Base-by-base conservation (phyloP, 2,797 vertebrate genomes). In the Pipistrellus pipistrellus region DNA sequence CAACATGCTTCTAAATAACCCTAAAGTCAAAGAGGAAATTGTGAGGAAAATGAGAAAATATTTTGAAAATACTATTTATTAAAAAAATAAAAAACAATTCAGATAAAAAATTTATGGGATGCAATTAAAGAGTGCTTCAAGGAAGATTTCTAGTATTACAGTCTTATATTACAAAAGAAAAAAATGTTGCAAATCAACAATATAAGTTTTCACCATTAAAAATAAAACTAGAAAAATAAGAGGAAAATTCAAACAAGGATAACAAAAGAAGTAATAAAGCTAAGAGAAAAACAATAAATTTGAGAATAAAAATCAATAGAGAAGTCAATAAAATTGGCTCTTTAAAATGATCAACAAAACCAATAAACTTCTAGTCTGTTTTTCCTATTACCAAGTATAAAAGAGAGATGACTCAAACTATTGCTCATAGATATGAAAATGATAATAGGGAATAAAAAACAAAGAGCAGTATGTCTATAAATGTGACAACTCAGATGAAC, bases 21-120 rank as follows among this genome's bases (percentile, higher is more conserved):
- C 72, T 71, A 64, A 55, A n/a, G 38, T 64, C 55, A 85, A 84
- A 83, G 41, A 88, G 46, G 38, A 91, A 83, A 44, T 41, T 88
- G 12, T 8, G n/a, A 48, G 57, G 35, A 32, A 92, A 88, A 88
- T 66, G 14, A 85, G 10, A 73, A 88, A 53, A 53, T 69, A 84
- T 38, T 84, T 35, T 35, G 23, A 84, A 84, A 84, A 53, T 62
- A 44, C 25, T 57, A 77, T 80, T 64, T 90, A 71, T 78, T 90
- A 15, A 85, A 90, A 85, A 78, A 85, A 44, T 30, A 44, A 64
- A 77, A 89, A 4, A 62, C 23, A 80, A 94, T 23, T 72, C 15
- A 48, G 41, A 64, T 71, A 2, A 80, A 80, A 66, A 78, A 85
- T 44, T 64, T 55, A 27, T 73, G 57, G 17, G 18, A 78, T 46